Evolutionary conservation across 1,140 invertebrate species (phyloP), one percentile per base, ranked within the genome.

Genomic region (Halictus rubicundus): DNA sequence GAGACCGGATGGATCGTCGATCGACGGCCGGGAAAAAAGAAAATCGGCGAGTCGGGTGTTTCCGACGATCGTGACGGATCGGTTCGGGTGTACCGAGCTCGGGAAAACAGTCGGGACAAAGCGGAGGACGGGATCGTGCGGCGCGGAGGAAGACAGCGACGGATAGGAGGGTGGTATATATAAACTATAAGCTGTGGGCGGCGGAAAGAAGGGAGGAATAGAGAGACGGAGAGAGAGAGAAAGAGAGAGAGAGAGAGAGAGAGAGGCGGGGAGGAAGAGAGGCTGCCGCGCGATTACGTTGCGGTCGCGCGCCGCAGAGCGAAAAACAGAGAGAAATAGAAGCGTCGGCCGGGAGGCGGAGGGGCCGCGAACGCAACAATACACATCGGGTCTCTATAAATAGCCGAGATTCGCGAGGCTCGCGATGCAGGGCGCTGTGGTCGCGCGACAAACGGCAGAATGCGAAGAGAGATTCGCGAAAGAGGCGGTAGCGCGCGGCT

Each of bases 371-470:
- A 84, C 71, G 78, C 72, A 84, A 80, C 78, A 73, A 82, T 68
- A 78, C 83, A 78, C 83, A 46, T 52, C 69, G 68, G 65, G 70
- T 72, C 61, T 72, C 83, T 88, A 87, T 82, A 87, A 87, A 87
- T 88, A 89, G 73, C 49, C 64, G 68, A 73, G 63, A 68, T 78
- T 75, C 32, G 27, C 37, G 60, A 71, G 52, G 25, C 76, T 57
- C 37, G 23, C 59, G 59, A 32, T 10, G 60, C 54, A 59, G 59
- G 70, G 61, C 84, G 81, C 77, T 70, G 64, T 37, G n/a, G 25
- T 61, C 72, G 76, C 68, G 65, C 54, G 70, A 54, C 23, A 64
- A n/a, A 68, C 66, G 66, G 21, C n/a, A 14, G 66, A 57, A 52
- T 54, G 81, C 70, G 66, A n/a, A n/a, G n/a, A 68, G 42, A 23